phyloP scores from a whole-genome alignment of 2,113 vertebrate genomes.

The Clarias macrocephalus region DNA sequence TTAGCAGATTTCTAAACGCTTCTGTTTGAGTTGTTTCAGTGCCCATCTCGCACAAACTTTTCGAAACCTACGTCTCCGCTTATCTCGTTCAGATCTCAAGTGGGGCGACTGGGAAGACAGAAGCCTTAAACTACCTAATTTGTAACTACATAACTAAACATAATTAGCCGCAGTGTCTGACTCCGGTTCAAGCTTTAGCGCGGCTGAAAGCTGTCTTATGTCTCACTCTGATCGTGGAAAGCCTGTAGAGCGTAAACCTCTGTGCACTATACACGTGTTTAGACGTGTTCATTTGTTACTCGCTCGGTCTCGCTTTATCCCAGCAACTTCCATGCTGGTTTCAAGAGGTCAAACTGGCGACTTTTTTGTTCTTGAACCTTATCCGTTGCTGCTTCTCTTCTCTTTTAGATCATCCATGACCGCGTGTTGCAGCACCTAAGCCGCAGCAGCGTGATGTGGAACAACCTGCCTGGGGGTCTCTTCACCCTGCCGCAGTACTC shows the following conservation, averaged over 20 bases:
- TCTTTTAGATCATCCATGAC: slow-evolving; percentile 94
- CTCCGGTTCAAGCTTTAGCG: neutral
- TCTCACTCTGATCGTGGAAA: neutral
- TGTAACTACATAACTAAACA: neutral
- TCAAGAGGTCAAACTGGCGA: neutral
- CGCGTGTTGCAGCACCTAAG: slow-evolving; percentile 91
- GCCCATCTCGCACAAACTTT: no score
- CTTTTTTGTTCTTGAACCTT: neutral
- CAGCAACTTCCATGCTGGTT: neutral
- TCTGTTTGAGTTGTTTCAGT: no score
- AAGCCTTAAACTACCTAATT: no score
- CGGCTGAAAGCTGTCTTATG: neutral
- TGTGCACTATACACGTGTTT: neutral
- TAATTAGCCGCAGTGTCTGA: neutral
- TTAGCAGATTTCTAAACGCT: no score
- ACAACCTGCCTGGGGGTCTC: slow-evolving; percentile 93
- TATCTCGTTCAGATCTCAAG: no score
- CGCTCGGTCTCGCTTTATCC: neutral
- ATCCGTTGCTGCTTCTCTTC: neutral
- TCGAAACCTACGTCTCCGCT: no score
- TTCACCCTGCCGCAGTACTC: slow-evolving; percentile 96
- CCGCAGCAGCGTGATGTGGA: slow-evolving; percentile 96
- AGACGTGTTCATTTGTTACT: neutral
- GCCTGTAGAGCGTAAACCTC: neutral
- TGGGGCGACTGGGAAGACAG: no score